Conservation (phyloP, 2,113 vertebrate species). For the Andinoacara biseriatus region DNA sequence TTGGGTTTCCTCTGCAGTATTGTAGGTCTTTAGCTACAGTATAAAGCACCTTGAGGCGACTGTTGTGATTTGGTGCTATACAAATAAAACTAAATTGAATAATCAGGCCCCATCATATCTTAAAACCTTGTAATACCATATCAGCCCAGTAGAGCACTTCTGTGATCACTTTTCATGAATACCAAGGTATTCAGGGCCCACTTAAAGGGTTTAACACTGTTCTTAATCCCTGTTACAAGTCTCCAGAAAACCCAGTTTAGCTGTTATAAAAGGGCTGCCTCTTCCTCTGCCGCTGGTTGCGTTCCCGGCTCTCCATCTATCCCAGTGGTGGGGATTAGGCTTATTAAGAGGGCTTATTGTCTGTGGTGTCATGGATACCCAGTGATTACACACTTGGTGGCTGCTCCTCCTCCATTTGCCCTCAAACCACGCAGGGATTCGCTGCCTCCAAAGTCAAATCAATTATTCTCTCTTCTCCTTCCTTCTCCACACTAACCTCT, state of each 20-base stretch:
- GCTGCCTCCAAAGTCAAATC: slow-evolving; percentile 70
- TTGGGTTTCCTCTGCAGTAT: too few relatives aligned
- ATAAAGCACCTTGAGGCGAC: too few relatives aligned
- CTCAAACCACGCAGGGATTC: slow-evolving; percentile 67
- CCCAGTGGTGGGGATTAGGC: slow-evolving; percentile 67
- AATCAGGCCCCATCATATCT: too few relatives aligned
- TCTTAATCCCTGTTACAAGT: slow-evolving; percentile 56
- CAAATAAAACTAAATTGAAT: too few relatives aligned
- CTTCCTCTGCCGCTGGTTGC: slow-evolving; percentile 76
- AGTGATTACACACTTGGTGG: slow-evolving; percentile 73
- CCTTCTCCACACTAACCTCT: slow-evolving; percentile 40
- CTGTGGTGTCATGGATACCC: slow-evolving; percentile 75
- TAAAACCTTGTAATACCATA: too few relatives aligned
- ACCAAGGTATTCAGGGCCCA: slow-evolving; percentile 60
- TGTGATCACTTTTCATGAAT: not conserved
- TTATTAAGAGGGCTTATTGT: slow-evolving; percentile 79
- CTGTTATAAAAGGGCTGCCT: slow-evolving; percentile 85
- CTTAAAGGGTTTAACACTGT: slow-evolving; percentile 84
- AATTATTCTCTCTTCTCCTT: slow-evolving; percentile 49
- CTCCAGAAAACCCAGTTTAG: slow-evolving; percentile 87
- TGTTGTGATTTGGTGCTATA: too few relatives aligned
- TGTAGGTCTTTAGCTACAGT: too few relatives aligned
- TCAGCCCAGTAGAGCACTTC: too few relatives aligned
- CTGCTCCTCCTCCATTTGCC: slow-evolving; percentile 61
- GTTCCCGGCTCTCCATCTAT: slow-evolving; percentile 34